Evolutionary conservation across 2,888 invertebrate species (phyloP).

Genomic region (Athripsodes cinereus): DNA sequence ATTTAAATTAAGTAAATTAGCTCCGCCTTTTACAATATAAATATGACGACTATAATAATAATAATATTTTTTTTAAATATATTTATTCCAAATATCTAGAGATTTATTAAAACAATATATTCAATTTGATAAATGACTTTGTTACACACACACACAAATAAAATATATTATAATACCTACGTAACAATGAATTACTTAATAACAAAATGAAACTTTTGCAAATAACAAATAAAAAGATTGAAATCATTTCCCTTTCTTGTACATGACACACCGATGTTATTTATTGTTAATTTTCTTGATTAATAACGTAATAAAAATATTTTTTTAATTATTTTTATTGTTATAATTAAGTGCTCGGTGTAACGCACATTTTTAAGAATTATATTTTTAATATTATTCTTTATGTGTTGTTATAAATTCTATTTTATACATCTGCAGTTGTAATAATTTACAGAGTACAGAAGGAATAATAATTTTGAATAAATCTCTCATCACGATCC

Average conservation of each 20-base stretch:
- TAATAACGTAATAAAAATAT: not conserved
- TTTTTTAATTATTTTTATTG: not conserved
- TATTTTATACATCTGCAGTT: not conserved
- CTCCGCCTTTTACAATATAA: too few species aligned
- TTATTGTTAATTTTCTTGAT: not conserved
- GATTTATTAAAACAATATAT: too few species aligned
- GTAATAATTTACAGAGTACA: not conserved
- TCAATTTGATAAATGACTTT: too few species aligned
- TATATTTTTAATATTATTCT: too few species aligned
- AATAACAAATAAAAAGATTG: not conserved
- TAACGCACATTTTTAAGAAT: not conserved
- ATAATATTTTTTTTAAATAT: too few species aligned
- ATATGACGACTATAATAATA: too few species aligned
- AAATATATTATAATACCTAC: too few species aligned
- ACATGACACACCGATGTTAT: not conserved
- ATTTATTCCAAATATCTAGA: too few species aligned
- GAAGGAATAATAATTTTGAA: not conserved
- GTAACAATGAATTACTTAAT: not conserved
- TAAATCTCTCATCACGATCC: too few species aligned
- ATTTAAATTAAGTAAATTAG: too few species aligned
- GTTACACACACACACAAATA: not conserved
- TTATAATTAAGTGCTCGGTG: not conserved
- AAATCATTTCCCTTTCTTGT: not conserved
- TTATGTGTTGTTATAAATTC: too few species aligned
- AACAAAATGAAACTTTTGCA: not conserved